Percentiles rank a stretch among this genome's conserved stretches.
These are phyloP conservation scores for Pimephales promelas DNA, from an alignment of 2,113 vertebrate genomes.

Conservation along the genomic window DNA sequence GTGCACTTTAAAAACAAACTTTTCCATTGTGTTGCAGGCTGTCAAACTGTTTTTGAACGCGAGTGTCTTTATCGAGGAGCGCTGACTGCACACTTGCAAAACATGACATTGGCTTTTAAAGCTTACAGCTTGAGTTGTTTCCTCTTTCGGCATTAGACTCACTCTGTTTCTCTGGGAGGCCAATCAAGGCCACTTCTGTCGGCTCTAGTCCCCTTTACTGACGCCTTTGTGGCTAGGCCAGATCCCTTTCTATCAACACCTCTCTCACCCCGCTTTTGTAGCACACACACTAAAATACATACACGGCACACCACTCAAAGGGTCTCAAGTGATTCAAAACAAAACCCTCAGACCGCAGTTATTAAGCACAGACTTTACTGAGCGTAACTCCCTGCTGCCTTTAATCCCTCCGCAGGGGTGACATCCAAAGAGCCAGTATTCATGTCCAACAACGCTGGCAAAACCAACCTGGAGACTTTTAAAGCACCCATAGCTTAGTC, in stretches of 20 bases:
- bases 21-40: not conserved
- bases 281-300: conserved; percentile 14
- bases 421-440: conserved; percentile 25
- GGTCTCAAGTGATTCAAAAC: conserved; percentile 42
- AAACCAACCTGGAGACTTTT: conserved; percentile 29
- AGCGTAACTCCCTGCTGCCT: conserved; percentile 15
- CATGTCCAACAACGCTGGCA: conserved; percentile 18
- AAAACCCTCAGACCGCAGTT: conserved; percentile 36
- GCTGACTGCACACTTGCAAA: conserved; percentile 1
- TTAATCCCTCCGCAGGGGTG: conserved; percentile 30
- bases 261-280: conserved; percentile 20
- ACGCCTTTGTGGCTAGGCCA: conserved; percentile 29
- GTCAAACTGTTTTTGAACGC: not conserved
- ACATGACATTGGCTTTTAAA: conserved; percentile 21
- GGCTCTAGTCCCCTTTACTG: not conserved
- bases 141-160: conserved; percentile 19
- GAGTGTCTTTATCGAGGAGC: not conserved
- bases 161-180: conserved; percentile 33
- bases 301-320: conserved; percentile 20
- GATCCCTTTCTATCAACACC: conserved; percentile 34
- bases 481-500: not conserved
- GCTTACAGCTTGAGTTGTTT: conserved; percentile 5
- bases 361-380: conserved; percentile 31
- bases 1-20: not conserved
- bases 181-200: conserved; percentile 28